phyloP scores from a whole-genome alignment of 2,888 invertebrate genomes.

The Drosophila subsilvestris region DNA sequence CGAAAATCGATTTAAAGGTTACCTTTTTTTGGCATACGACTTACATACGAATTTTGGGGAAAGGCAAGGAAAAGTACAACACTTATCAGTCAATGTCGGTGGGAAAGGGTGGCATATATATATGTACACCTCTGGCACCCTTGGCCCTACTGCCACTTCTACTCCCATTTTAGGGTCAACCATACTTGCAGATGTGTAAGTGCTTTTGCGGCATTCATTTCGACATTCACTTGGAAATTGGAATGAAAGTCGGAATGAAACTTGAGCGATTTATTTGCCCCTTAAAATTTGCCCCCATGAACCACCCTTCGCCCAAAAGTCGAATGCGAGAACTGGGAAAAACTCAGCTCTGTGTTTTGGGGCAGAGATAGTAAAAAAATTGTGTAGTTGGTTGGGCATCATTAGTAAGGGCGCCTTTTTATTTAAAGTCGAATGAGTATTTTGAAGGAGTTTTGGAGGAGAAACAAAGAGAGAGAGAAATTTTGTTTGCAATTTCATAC shows the following conservation, averaged over 20 bases:
- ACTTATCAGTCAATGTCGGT: neutral
- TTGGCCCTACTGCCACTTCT: neutral
- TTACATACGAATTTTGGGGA: neutral
- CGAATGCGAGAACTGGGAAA: constrained; percentile 57
- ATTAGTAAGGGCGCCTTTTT: constrained; percentile 46
- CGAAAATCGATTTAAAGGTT: neutral
- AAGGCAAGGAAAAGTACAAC: neutral
- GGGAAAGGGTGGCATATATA: neutral
- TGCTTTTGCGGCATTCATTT: constrained; percentile 37
- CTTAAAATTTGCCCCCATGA: constrained; percentile 53
- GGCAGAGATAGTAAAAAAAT: constrained; percentile 55
- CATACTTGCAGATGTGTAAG: constrained; percentile 65
- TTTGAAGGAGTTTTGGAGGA: constrained; percentile 13
- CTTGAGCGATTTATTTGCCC: constrained; percentile 72
- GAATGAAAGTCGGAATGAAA: constrained; percentile 49
- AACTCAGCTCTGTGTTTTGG: neutral
- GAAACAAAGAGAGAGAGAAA: constrained; percentile 11
- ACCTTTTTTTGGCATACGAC: neutral
- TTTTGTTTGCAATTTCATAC: constrained; percentile 39
- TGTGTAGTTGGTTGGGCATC: constrained; percentile 22
- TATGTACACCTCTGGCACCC: too few relatives aligned
- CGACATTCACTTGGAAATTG: constrained; percentile 37
- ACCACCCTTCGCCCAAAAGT: constrained; percentile 51
- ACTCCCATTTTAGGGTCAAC: constrained; percentile 46
- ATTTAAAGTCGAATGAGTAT: constrained; percentile 54